phyloP scores from a whole-genome alignment of 2,888 invertebrate genomes.

The Amitus sp. region DNA sequence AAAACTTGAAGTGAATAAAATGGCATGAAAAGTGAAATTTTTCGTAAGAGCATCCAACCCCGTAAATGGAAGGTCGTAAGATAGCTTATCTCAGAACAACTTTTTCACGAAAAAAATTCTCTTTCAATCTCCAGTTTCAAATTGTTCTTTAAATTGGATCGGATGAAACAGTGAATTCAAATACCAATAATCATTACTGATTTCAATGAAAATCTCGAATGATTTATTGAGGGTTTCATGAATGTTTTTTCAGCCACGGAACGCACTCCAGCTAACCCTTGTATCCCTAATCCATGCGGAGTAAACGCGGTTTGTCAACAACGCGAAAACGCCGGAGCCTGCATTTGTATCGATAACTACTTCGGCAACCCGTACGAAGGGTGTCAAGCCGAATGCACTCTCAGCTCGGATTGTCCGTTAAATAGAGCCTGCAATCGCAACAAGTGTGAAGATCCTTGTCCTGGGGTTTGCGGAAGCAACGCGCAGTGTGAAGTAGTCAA shows the following conservation, averaged over 20 bases:
- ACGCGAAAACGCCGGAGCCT: conserved; percentile 82
- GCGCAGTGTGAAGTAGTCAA: conserved; percentile 87
- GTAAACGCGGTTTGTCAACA: conserved; percentile 83
- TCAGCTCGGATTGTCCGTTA: conserved; percentile 85
- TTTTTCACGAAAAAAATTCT: no score
- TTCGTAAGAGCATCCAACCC: no score
- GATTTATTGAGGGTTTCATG: neutral
- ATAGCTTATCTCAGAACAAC: no score
- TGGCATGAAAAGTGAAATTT: no score
- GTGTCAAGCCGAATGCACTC: conserved; percentile 87
- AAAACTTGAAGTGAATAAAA: no score
- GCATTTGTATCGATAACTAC: conserved; percentile 82
- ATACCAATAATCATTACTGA: no score
- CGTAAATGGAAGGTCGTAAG: no score
- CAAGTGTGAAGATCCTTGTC: conserved; percentile 88
- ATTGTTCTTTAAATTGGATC: no score
- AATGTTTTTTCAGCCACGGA: conserved; percentile 19
- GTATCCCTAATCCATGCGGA: conserved; percentile 76
- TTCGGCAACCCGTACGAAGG: conserved; percentile 88
- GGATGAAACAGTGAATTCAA: no score
- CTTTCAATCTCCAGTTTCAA: no score
- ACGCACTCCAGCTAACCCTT: conserved; percentile 23
- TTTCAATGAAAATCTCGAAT: neutral
- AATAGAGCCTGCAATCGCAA: conserved; percentile 85
- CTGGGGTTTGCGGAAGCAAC: conserved; percentile 84